Evolutionary conservation across 2,797 vertebrate species (phyloP).

Genomic region (Morelia viridis): DNA sequence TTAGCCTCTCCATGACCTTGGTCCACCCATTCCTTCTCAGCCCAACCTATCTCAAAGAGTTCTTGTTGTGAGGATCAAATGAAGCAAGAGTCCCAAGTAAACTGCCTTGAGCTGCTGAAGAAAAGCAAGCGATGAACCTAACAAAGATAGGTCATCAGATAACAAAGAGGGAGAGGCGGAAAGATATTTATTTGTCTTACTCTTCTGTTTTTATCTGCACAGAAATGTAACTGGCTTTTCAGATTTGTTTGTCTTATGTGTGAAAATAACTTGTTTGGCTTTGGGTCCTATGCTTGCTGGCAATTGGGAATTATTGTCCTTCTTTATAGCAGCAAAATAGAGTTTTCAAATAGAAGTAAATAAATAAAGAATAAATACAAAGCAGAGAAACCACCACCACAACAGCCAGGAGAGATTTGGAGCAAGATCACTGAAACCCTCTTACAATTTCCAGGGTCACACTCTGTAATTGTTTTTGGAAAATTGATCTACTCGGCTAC

Average conservation of each 20-base stretch:
- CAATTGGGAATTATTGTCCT: background rate
- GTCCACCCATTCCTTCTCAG: background rate
- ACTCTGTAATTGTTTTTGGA: too few relatives aligned
- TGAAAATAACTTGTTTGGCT: background rate
- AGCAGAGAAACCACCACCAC: too few relatives aligned
- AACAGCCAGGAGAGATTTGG: too few relatives aligned
- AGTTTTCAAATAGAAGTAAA: too few relatives aligned
- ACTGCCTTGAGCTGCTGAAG: background rate
- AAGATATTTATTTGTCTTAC: background rate
- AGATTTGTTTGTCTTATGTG: background rate
- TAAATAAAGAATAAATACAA: too few relatives aligned
- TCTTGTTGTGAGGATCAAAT: background rate
- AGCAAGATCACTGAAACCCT: too few relatives aligned
- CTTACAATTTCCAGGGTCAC: too few relatives aligned
- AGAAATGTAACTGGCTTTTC: background rate
- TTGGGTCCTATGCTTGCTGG: background rate
- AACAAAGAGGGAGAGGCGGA: background rate
- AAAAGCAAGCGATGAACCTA: background rate
- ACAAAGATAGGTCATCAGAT: background rate
- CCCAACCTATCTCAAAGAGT: background rate
- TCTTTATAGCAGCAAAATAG: background rate
- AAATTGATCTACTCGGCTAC: too few relatives aligned
- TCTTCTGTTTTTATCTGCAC: background rate
- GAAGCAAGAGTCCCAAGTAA: background rate
- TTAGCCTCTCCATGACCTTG: background rate